Percentiles rank a stretch among this genome's conserved stretches.
Conservation (phyloP, 2,797 vertebrate genomes). For the Danio aesculapii region DNA sequence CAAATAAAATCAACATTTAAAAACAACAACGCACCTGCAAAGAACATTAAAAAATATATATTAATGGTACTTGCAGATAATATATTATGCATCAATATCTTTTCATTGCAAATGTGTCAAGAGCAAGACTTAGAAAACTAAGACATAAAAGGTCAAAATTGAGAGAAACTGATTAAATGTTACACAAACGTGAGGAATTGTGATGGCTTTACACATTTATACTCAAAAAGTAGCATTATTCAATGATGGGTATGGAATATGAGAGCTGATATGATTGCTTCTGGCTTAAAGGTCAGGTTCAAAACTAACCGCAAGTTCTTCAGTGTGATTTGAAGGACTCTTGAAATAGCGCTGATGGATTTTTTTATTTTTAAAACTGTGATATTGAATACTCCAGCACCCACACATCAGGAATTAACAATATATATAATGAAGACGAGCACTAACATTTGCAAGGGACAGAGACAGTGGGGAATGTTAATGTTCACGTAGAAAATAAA, state of each 20-base stretch:
- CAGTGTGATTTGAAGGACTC: no score
- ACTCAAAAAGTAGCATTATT: neutral
- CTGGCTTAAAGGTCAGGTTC: conserved; percentile 1
- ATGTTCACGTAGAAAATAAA: neutral
- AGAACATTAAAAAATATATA: no score
- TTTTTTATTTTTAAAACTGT: neutral
- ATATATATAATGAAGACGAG: neutral
- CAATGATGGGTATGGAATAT: neutral
- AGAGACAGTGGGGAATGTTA: neutral
- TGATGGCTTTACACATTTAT: neutral
- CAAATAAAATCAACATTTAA: no score
- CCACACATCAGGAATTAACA: neutral
- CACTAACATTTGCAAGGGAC: neutral
- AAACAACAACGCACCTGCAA: no score
- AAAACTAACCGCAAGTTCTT: neutral
- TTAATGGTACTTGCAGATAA: no score
- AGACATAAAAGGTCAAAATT: no score
- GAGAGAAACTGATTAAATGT: no score
- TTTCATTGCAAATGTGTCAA: no score
- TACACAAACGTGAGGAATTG: no score
- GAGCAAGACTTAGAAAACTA: no score
- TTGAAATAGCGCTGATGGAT: neutral
- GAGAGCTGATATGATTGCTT: conserved; percentile 1
- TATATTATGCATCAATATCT: no score
- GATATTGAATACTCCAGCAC: neutral